Evolutionary conservation across 2,113 vertebrate genomes (phyloP), one percentile per base, ranked within the genome.

Genomic region (Psilopsiagon aurifrons): DNA sequence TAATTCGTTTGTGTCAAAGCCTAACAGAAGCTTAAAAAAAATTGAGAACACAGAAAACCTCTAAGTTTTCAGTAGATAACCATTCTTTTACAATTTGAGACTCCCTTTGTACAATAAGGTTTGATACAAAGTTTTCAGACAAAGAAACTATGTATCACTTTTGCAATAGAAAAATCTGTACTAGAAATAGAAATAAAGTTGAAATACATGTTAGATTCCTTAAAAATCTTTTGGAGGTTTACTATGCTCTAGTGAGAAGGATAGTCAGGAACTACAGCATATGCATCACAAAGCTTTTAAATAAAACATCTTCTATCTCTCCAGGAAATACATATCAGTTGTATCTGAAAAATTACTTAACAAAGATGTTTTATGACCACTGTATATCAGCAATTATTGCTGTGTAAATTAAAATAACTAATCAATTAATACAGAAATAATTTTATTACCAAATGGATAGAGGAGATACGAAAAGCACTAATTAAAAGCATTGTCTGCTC

Each of bases 401-500:
- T 44, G 90, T 70, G 64, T 86, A 93, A 85, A 97, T 94, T 86
- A 92, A 96, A 96, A 93, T 89, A 92, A 75, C 67, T 84, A 92
- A 95, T 74, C 82, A 96, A 92, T 94, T 95, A 93, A 97, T 94
- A 89, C 78, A 86, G 76, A 75, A 85, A 83, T 92, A 96, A 94
- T 96, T 94, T 92, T 93, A 94, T 94, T 95, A 92, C 68, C 37
- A 68, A 97, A 96, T 69, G 80, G 91, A 87, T 88, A 95, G 46
- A 91, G n/a, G 88, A 73, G 73, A 87, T 92, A 95, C 88, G 92
- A 95, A 97, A 95, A 93, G 44, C 24, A 39, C 78, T 96, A 70
- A 97, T 97, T 97, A 97, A 93, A 94, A 96, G 67, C n/a, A 77
- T 92, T 91, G 86, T 70, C 79, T 97, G 60, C 78, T 96, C 63